Conservation (phyloP, 2,113 vertebrate species). For the Callorhinus ursinus region DNA sequence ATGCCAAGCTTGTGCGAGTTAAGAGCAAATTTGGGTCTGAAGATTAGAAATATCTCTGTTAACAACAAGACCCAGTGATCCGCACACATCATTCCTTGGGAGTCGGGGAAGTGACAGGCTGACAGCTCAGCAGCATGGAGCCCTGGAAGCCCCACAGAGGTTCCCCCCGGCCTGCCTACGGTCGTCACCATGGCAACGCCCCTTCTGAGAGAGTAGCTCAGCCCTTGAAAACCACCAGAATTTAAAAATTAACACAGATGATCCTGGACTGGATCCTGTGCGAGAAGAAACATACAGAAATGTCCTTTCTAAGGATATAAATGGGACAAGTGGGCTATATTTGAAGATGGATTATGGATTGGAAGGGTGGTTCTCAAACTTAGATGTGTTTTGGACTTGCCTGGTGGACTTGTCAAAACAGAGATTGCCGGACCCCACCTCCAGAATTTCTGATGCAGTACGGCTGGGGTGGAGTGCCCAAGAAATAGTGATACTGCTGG, state of each 20-base stretch:
- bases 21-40: neutral
- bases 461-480: neutral
- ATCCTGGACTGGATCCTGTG: neutral
- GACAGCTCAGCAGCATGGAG: neutral
- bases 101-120: neutral
- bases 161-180: neutral
- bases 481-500: neutral
- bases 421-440: neutral
- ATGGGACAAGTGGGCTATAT: neutral
- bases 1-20: neutral
- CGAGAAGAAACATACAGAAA: neutral
- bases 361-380: neutral
- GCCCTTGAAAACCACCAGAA: neutral
- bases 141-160: neutral
- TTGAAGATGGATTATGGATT: neutral
- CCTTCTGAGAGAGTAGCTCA: neutral
- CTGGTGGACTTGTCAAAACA: neutral
- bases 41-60: conserved; percentile 10
- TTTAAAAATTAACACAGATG: conserved; percentile 2
- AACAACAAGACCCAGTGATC: neutral
- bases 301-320: neutral
- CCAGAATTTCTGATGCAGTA: neutral
- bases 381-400: neutral
- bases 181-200: conserved; percentile 51
- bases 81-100: neutral